Evolutionary conservation across 37 sponge, comb jelly and placozoan genomes (phyloP).

Genomic region (Chondrilla cf. caribensis): DNA sequence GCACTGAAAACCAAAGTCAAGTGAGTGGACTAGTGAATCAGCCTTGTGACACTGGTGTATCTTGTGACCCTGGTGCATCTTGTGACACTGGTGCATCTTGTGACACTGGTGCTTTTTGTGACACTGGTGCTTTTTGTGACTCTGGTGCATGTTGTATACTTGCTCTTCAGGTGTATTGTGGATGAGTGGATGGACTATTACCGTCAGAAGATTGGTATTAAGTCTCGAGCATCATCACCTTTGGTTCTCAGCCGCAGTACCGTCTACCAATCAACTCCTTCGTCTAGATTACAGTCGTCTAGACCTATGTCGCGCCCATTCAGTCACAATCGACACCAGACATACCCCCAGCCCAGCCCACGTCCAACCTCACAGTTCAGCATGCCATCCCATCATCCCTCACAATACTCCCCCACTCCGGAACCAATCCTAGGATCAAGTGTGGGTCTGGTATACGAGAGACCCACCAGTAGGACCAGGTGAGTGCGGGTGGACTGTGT

Average conservation of each 20-base stretch:
- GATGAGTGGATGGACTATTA: slow-evolving; percentile 77
- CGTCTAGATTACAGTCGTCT: slow-evolving; percentile 1
- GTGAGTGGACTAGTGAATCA: background rate
- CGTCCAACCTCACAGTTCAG: background rate
- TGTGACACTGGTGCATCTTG: too few relatives aligned
- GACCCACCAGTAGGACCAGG: background rate
- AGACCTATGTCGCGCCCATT: background rate
- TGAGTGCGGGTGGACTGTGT: too few relatives aligned
- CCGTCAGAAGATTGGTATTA: slow-evolving; percentile 55
- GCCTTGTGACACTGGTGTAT: too few relatives aligned
- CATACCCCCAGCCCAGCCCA: slow-evolving; percentile 42
- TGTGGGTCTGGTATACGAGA: background rate
- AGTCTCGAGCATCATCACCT: background rate
- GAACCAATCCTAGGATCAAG: background rate
- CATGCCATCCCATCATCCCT: background rate
- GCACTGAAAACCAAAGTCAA: slow-evolving; percentile 23
- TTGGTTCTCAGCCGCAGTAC: background rate
- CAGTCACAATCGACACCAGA: slow-evolving; percentile 34
- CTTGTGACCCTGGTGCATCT: too few relatives aligned
- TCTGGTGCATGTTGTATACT: too few relatives aligned
- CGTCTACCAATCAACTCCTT: background rate
- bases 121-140: too few relatives aligned
- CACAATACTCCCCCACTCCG: background rate
- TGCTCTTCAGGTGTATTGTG: slow-evolving; percentile 37
- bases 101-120: too few relatives aligned